phyloP scores from a whole-genome alignment of 2,113 vertebrate species.

The Hemibates koningsi region DNA sequence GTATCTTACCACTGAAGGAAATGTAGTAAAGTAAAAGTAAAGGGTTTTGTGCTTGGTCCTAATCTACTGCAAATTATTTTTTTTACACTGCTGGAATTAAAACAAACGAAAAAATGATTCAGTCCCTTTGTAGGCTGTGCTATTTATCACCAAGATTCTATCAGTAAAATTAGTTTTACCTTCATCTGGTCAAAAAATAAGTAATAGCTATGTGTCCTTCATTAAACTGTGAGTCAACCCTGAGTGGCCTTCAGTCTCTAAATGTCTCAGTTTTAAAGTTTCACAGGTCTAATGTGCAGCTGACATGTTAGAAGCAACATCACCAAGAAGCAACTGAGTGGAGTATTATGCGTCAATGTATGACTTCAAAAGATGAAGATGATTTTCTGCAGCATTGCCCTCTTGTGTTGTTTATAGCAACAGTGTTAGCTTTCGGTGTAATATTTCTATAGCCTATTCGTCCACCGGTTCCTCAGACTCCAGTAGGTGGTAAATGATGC shows the following conservation, averaged over 20 bases:
- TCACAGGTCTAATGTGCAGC: not conserved
- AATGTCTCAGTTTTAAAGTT: not conserved
- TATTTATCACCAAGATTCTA: not conserved
- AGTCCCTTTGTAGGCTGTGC: not conserved
- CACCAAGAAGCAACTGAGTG: not conserved
- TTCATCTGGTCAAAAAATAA: not conserved
- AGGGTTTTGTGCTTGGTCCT: not conserved
- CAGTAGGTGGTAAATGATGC: not conserved
- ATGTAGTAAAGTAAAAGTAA: not conserved
- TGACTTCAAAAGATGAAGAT: not conserved
- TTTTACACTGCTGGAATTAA: not conserved
- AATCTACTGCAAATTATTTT: not conserved
- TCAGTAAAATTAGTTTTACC: not conserved
- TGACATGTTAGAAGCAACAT: not conserved
- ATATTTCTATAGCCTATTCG: not conserved
- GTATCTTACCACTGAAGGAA: not conserved
- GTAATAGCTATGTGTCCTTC: not conserved
- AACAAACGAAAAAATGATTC: not conserved
- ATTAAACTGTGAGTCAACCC: not conserved
- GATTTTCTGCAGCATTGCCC: not conserved
- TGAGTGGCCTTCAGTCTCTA: not conserved
- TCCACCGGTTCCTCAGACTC: not conserved
- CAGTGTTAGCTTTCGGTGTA: not conserved
- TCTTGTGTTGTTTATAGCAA: not conserved
- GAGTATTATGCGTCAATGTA: not conserved